A percentile compares a stretch with the other conserved stretches of the same genome.
Conservation (phyloP, 2,888 invertebrate species). For the Schrankia costaestrigalis region DNA sequence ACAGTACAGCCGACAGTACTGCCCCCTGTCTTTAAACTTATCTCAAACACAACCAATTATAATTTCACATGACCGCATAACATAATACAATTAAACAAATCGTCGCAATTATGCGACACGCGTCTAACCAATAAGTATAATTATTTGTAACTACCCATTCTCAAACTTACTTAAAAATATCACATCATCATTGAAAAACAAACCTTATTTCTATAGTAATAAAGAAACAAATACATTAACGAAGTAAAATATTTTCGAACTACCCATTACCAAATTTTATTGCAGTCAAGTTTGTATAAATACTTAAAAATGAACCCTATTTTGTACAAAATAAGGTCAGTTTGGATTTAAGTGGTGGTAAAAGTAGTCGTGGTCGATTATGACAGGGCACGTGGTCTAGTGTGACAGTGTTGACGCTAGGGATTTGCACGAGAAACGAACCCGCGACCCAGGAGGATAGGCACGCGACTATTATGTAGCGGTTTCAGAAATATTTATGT, state of each 20-base stretch:
- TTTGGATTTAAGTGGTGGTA: no score
- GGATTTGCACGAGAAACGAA: constrained; percentile 31
- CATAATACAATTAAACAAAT: constrained; percentile 33
- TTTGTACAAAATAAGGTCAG: no score
- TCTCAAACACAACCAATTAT: no score
- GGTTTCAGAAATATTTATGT: constrained; percentile 14
- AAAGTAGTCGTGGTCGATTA: constrained; percentile 1
- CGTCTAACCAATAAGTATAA: constrained; percentile 26
- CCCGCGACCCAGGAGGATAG: constrained; percentile 28
- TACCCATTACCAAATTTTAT: no score
- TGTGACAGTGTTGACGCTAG: constrained; percentile 29
- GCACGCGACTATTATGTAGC: constrained; percentile 29
- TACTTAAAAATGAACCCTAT: no score
- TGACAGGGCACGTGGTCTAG: constrained; percentile 23
- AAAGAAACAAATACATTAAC: no score
- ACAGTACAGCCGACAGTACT: no score
- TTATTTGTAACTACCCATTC: constrained; percentile 10
- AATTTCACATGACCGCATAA: constrained; percentile 11
- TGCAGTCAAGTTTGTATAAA: no score
- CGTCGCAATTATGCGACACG: constrained; percentile 27
- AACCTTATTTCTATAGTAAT: background rate
- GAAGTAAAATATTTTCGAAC: no score
- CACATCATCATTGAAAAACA: background rate
- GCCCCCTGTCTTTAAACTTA: no score
- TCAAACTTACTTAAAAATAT: background rate